Percentiles rank a stretch among this genome's conserved stretches.
Evolutionary conservation across 2,113 vertebrate genomes (phyloP).

Genomic region (Budorcas taxicolor): DNA sequence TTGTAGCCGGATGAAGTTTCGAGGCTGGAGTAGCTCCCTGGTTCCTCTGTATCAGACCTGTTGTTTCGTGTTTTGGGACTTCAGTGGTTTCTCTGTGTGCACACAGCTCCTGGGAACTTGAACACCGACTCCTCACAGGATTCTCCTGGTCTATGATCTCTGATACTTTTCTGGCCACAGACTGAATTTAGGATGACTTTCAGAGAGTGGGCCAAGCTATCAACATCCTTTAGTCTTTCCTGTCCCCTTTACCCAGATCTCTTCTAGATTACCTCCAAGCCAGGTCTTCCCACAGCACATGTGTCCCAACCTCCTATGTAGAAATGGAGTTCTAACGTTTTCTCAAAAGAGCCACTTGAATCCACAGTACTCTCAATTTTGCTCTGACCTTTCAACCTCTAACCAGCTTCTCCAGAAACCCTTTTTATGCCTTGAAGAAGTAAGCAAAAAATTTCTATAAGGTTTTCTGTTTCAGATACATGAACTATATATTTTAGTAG

Average conservation of each 20-base stretch:
- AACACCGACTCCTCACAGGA: background rate
- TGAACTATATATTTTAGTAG: background rate
- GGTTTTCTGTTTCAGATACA: background rate
- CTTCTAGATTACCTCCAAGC: background rate
- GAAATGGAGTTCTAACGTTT: background rate
- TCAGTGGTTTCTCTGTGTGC: background rate
- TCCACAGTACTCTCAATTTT: background rate
- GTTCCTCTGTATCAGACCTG: background rate
- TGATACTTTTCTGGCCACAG: background rate
- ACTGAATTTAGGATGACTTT: background rate
- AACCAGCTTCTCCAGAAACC: background rate
- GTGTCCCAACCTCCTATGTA: background rate
- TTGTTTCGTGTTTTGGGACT: background rate
- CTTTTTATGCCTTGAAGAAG: background rate
- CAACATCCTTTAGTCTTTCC: background rate
- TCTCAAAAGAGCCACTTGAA: background rate
- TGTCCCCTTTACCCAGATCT: background rate
- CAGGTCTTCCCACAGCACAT: background rate
- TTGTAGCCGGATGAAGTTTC: background rate
- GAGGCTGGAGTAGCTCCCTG: background rate
- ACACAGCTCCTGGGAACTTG: background rate
- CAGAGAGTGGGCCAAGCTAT: background rate
- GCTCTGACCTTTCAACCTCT: background rate
- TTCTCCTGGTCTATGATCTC: background rate
- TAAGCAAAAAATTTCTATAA: background rate